Conservation (phyloP, 2,797 vertebrate species). For the Mormyrus hasselquistii region DNA sequence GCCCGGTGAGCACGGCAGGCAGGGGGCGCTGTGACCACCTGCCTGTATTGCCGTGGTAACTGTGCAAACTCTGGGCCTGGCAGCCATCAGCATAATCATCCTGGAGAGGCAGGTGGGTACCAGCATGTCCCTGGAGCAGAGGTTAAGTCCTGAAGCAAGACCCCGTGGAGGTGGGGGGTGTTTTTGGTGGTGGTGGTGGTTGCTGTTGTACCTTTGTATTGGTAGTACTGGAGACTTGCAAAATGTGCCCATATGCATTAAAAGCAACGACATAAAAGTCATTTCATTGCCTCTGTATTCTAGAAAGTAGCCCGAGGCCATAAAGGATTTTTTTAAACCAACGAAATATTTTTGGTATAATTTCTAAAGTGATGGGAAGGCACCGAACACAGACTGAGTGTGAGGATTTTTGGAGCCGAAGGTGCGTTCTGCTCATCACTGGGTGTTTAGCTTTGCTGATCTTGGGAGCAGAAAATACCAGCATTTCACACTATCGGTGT, state of each 20-base stretch:
- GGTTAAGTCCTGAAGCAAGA: neutral
- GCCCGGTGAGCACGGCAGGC: neutral
- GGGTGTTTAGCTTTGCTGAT: neutral
- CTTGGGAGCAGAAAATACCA: neutral
- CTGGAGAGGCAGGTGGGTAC: neutral
- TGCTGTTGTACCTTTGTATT: neutral
- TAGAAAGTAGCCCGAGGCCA: neutral
- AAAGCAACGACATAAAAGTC: neutral
- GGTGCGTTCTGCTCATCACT: conserved; percentile 15
- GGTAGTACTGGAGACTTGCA: neutral
- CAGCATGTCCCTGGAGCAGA: neutral
- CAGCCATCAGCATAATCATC: neutral
- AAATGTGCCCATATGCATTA: neutral
- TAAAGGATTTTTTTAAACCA: conserved; percentile 47
- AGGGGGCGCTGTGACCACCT: neutral
- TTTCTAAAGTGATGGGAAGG: conserved; percentile 14
- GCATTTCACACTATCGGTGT: neutral
- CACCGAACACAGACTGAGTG: neutral
- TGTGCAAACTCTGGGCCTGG: neutral
- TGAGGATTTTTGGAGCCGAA: neutral
- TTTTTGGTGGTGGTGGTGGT: neutral
- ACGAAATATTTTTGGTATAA: conserved; percentile 40
- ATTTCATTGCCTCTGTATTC: neutral
- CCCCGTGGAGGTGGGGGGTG: neutral
- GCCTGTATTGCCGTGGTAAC: neutral